A percentile compares a stretch with the other conserved stretches of the same genome.
These are phyloP conservation scores for Macropodus opercularis DNA, from an alignment of 2,797 vertebrate species.

Conservation along the genomic window DNA sequence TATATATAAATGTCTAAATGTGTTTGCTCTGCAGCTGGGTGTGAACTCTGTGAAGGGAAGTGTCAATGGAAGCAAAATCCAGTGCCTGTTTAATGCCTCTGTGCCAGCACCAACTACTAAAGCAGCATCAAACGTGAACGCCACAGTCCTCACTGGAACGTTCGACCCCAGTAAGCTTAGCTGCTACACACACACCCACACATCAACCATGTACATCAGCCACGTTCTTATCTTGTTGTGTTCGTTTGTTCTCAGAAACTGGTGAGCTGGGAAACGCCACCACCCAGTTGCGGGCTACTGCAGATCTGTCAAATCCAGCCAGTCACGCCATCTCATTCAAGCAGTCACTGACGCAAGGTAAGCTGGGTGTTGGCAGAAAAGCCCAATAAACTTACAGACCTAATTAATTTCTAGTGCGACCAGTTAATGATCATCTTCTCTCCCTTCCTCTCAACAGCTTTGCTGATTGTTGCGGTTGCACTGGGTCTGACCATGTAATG, in stretches of 20 bases:
- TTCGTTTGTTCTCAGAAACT: conserved; percentile 20
- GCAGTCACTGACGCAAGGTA: not conserved
- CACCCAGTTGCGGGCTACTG: fast-evolving
- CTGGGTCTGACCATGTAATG: not conserved
- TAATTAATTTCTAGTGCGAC: too few species aligned
- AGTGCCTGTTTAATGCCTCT: conserved; percentile 56
- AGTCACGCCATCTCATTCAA: not conserved
- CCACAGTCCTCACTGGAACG: conserved; percentile 2
- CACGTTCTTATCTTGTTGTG: not conserved
- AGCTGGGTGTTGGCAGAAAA: too few species aligned
- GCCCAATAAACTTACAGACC: too few species aligned
- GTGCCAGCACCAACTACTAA: fast-evolving
- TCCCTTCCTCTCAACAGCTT: not conserved
- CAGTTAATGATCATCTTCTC: too few species aligned
- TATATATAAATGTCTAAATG: not conserved
- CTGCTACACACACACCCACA: not conserved
- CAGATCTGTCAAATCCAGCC: conserved; percentile 8
- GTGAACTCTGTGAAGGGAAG: conserved; percentile 44
- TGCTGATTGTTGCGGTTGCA: not conserved
- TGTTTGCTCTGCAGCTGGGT: conserved; percentile 24
- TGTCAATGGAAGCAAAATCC: fast-evolving
- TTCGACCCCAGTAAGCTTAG: conserved; percentile 33
- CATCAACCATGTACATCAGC: not conserved
- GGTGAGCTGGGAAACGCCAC: fast-evolving
- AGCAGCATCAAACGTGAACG: fast-evolving